Base-by-base conservation (phyloP, 1,140 invertebrate species). In the Atopsyche davidsoni region DNA sequence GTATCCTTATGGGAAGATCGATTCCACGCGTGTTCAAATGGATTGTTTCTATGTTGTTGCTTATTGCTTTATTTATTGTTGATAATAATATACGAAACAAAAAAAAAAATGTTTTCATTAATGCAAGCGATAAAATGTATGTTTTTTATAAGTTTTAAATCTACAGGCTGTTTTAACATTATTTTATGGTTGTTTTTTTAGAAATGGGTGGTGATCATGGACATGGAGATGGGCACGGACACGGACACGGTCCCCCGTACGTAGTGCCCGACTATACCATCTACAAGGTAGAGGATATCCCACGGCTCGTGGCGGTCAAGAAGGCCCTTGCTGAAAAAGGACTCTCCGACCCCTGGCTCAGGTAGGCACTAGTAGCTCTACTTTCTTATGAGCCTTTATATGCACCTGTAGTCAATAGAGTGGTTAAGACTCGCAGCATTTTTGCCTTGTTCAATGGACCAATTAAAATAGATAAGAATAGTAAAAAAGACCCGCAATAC, bases 281-380 rank as follows among this genome's bases (percentile, higher is more conserved):
- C 16, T 92, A 86, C 60, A 85, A 85, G 64, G 75, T 86, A 1
- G 80, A 86, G 62, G 74, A 86, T 59, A 69, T 73, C 10, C 79
- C 80, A 9, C 66, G 83, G 58, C 64, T 91, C 14, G 62, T 80
- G 48, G 65, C 70, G 45, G 64, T 85, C 1, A 73, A 83, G 66
- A 64, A 76, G 48, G 70, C 73, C 3, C 69, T 92, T 19, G 83
- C 79, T 1, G 62, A 73, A 22, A 76, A 79, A 61, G 87, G 88
- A 14, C 65, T 92, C 0, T 83, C 80, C 56, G 87, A 92, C 70
- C 89, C 89, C 1, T 92, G 89, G 89, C 68, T 89, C 11, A 81
- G 85, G 82, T 82, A 62, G 58, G 35, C 18, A 36, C 10, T 4
- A 25, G 9, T 45, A 3, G 19, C 41, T 2, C 3, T 45, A n/a